Conservation (phyloP, 2,113 vertebrate species). For the Panthera leo region DNA sequence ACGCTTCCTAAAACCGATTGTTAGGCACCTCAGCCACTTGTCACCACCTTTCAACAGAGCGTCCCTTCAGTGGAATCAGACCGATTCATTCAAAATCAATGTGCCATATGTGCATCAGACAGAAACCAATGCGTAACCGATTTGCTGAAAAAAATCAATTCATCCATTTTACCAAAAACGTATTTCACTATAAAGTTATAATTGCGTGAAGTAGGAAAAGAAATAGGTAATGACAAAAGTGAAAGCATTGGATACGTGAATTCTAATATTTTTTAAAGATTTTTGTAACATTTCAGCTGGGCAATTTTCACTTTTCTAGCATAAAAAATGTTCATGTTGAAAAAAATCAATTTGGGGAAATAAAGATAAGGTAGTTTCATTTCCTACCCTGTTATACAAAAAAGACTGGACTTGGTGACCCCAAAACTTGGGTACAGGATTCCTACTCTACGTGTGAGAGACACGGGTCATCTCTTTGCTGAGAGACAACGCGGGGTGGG, state of each 20-base stretch:
- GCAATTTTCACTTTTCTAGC: neutral
- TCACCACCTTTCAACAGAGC: neutral
- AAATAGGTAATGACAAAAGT: neutral
- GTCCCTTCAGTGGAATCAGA: neutral
- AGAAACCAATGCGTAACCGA: neutral
- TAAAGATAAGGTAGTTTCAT: neutral
- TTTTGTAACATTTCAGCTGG: neutral
- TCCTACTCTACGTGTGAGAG: neutral
- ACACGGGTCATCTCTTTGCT: neutral
- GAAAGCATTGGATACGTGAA: neutral
- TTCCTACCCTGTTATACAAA: neutral
- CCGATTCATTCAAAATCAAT: neutral
- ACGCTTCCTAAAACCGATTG: neutral
- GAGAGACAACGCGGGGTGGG: neutral
- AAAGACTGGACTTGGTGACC: neutral
- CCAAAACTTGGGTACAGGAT: neutral
- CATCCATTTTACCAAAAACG: neutral
- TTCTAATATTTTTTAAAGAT: neutral
- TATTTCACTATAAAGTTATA: neutral
- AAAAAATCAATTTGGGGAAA: neutral
- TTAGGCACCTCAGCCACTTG: neutral
- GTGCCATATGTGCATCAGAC: neutral
- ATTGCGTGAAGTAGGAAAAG: neutral
- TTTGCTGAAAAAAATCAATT: neutral
- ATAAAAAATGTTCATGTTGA: neutral